Base-by-base conservation (phyloP, 2,888 invertebrate genomes). In the Smittia aterrima region DNA sequence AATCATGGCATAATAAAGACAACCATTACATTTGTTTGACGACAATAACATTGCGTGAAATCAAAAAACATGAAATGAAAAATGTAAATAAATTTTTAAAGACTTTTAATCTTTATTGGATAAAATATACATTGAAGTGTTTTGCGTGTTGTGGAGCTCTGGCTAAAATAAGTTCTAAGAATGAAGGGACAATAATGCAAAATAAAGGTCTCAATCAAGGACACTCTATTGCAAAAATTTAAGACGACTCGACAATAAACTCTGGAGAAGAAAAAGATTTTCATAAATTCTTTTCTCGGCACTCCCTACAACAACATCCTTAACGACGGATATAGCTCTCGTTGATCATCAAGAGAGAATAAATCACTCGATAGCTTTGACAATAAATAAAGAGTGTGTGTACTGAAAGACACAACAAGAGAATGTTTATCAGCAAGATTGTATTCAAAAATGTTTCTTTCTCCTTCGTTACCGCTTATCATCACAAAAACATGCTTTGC, bases 1-100 rank as follows among this genome's bases (percentile, higher is more conserved):
- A 58, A 18, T 58, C 18, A 58, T 58, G 58, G 58, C 58, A 58
- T 58, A 58, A 58, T 58, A 58, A 58, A 58, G 58, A 58, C 58
- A 47, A 47, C 47, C 47, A 58, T 18, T 11, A 58, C 20, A 58
- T 16, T 58, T 58, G 18, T 58, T 18, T 58, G 18, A 18, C 20
- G 18, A 58, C 3, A 58, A 18, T 2, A 58, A 20, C 7, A n/a
- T 58, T 58, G 58, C 9, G 22, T 58, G 20, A 58, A 16, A 47
- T 32, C 32, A 32, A 32, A n/a, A n/a, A 32, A 32, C 32, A 32
- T 32, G 32, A 6, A 32, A 32, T 6, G 9, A 32, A 9, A 32
- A 32, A 32, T 32, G 3, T 32, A 9, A 6, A 32, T 32, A 32
- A 32, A 32, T 32, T 32, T 32, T 32, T 32, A 32, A 32, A 32